Evolutionary conservation across 2,113 vertebrate genomes (phyloP).

Genomic region (Shinisaurus crocodilurus): DNA sequence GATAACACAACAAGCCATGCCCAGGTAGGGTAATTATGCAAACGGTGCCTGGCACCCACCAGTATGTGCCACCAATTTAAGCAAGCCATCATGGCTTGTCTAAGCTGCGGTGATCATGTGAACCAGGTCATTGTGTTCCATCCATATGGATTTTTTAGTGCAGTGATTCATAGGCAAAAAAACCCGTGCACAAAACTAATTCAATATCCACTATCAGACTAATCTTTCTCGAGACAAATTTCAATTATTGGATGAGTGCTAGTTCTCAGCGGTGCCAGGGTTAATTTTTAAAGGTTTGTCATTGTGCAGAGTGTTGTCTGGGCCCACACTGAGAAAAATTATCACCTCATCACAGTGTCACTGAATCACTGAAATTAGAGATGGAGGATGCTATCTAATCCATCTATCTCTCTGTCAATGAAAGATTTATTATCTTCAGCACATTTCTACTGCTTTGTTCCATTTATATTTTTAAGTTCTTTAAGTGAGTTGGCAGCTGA

Average conservation of each 20-base stretch:
- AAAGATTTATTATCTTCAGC: conserved; percentile 54
- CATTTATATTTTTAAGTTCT: conserved; percentile 48
- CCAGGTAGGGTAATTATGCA: too few relatives aligned
- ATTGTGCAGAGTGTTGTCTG: conserved; percentile 50
- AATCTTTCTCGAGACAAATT: conserved; percentile 13
- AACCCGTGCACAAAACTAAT: background rate
- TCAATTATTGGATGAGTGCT: conserved; percentile 46
- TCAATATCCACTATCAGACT: background rate
- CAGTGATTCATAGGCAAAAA: background rate
- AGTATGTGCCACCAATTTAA: too few relatives aligned
- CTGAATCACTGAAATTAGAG: conserved; percentile 27
- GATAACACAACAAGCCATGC: too few relatives aligned
- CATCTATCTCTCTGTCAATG: conserved; percentile 9
- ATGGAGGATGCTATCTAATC: conserved; percentile 29
- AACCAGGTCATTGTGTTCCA: background rate
- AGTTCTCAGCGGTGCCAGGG: conserved; percentile 32
- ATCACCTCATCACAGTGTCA: conserved; percentile 40
- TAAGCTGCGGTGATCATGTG: too few relatives aligned
- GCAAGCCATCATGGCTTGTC: too few relatives aligned
- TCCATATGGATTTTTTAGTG: background rate
- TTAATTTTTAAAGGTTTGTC: conserved; percentile 59
- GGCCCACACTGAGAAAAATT: conserved; percentile 37
- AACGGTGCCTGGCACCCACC: too few relatives aligned
- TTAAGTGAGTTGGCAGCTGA: conserved; percentile 42
- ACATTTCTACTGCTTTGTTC: conserved; percentile 36